These are phyloP conservation scores for Pogonomyrmex californicus DNA, from an alignment of 1,140 invertebrate species.

Conservation along the genomic window DNA sequence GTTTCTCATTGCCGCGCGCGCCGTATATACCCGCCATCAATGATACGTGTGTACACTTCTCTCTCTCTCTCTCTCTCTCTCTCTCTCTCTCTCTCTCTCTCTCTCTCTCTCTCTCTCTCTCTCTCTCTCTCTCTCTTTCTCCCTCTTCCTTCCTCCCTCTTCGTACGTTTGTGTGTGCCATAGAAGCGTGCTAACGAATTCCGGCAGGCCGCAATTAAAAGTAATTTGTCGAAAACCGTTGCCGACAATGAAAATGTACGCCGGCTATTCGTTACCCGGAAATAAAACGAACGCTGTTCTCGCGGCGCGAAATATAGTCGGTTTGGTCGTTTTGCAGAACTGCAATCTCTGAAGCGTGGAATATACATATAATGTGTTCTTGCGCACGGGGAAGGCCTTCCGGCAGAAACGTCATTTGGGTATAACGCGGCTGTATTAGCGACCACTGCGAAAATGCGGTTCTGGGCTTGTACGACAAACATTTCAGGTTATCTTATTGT, in stretches of 20 bases:
- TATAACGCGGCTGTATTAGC: neutral
- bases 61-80: neutral
- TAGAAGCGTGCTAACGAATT: conserved; percentile 62
- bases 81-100: neutral
- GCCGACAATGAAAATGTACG: conserved; percentile 59
- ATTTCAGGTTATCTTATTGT: conserved; percentile 14
- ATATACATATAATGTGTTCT: conserved; percentile 18
- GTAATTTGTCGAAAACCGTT: conserved; percentile 60
- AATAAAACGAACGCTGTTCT: conserved; percentile 48
- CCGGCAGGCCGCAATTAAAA: conserved; percentile 59
- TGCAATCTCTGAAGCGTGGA: conserved; percentile 35
- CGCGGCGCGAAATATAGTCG: conserved; percentile 36
- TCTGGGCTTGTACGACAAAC: neutral
- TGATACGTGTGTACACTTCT: neutral
- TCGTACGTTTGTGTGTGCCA: neutral
- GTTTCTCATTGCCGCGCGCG: conserved; percentile 28
- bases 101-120: neutral
- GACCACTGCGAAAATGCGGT: neutral
- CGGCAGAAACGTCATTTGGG: neutral
- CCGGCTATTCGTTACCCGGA: conserved; percentile 48
- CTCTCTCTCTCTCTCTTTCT: neutral
- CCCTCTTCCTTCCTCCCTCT: neutral
- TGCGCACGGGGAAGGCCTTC: neutral
- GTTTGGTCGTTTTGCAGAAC: conserved; percentile 32
- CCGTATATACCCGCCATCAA: conserved; percentile 21